Conservation (phyloP, 2,113 vertebrate species). For the Sinosuthora webbiana region DNA sequence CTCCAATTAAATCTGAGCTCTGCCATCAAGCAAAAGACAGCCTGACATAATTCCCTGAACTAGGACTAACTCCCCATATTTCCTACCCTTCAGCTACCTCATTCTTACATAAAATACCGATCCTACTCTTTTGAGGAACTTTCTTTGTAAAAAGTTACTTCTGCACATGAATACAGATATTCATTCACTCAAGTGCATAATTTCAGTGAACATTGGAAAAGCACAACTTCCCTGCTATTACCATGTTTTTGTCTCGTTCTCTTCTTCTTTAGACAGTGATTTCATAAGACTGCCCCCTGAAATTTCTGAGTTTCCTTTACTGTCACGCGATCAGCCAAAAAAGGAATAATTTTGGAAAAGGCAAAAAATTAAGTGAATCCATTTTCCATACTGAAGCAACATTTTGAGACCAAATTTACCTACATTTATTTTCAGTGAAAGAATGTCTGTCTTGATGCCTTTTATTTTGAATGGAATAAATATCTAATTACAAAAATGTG, state of each 20-base stretch:
- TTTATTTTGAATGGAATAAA: conserved; percentile 14
- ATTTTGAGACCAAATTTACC: not conserved
- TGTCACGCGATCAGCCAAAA: not conserved
- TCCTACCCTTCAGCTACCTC: not conserved
- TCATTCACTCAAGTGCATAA: not conserved
- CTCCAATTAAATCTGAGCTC: not conserved
- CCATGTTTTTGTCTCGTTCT: not conserved
- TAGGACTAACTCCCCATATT: not conserved
- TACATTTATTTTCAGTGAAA: not conserved
- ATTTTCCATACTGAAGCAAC: not conserved
- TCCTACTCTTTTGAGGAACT: not conserved
- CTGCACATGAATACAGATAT: not conserved
- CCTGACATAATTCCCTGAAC: not conserved
- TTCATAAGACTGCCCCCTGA: not conserved
- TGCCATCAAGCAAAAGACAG: not conserved
- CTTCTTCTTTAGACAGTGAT: not conserved
- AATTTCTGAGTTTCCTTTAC: not conserved
- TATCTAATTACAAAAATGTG: not conserved
- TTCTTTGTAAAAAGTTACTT: not conserved
- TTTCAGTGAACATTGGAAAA: not conserved
- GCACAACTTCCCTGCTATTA: not conserved
- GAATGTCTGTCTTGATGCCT: not conserved
- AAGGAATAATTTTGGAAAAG: not conserved
- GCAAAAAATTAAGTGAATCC: not conserved
- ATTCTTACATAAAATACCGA: not conserved